Evolutionary conservation across 2,113 vertebrate genomes (phyloP).

Genomic region (Cinclus cinclus): DNA sequence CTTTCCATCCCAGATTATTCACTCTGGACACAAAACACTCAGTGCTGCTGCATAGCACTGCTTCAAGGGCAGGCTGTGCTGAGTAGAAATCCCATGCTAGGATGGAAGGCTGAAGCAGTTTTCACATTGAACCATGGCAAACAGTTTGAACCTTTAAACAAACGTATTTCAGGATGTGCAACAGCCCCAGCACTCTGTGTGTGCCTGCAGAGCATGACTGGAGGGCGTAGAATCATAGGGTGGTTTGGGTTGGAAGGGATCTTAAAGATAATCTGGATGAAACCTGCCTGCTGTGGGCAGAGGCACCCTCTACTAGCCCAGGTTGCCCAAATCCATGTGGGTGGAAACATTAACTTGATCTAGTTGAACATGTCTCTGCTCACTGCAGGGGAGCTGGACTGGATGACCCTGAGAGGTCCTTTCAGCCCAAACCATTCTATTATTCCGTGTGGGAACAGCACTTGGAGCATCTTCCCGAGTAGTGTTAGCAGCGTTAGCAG

Average conservation of each 20-base stretch:
- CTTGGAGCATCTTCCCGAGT: background rate
- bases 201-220: background rate
- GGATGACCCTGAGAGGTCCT: background rate
- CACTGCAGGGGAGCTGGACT: background rate
- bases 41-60: background rate
- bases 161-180: background rate
- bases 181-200: rapidly evolving
- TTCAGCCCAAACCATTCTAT: background rate
- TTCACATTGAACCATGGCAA: rapidly evolving
- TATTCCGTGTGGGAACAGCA: background rate
- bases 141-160: background rate
- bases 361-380: background rate
- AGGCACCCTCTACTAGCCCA: background rate
- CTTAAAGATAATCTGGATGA: background rate
- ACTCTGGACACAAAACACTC: background rate
- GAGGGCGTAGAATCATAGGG: background rate
- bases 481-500: background rate
- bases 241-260: background rate
- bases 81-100: background rate
- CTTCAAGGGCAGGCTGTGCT: background rate
- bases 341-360: background rate
- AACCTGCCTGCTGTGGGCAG: rapidly evolving
- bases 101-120: background rate
- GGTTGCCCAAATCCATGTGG: background rate
- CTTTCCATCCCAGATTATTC: background rate